phyloP scores from a whole-genome alignment of 2,797 vertebrate species.

The Artibeus jamaicensis region DNA sequence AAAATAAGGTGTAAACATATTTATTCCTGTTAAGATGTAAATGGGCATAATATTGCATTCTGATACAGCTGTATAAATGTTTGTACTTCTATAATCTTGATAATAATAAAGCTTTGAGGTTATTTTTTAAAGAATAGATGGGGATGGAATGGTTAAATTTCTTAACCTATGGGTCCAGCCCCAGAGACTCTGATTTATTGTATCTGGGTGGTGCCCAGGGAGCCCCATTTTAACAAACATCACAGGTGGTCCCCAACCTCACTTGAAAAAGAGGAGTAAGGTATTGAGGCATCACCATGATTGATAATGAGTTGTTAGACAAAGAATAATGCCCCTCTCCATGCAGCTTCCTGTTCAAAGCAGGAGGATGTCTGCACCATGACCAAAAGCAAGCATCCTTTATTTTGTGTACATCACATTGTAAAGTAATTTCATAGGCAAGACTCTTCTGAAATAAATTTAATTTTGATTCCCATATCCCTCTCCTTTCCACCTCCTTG shows the following conservation, averaged over 20 bases:
- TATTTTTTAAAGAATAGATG: slow-evolving; percentile 37
- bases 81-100: slow-evolving; percentile 45
- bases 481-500: background rate
- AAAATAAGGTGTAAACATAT: background rate
- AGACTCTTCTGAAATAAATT: background rate
- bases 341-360: background rate
- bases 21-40: slow-evolving; percentile 46
- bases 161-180: background rate
- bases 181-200: background rate
- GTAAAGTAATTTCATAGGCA: background rate
- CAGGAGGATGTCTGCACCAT: background rate
- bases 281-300: rapidly evolving
- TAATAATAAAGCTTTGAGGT: slow-evolving; percentile 48
- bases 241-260: background rate
- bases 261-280: background rate
- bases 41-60: slow-evolving; percentile 27
- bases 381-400: background rate
- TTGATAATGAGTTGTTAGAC: background rate
- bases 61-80: slow-evolving; percentile 44
- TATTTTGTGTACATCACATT: background rate
- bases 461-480: background rate
- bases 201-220: background rate
- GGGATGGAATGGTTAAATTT: background rate
- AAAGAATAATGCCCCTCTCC: background rate
- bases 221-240: background rate